These are phyloP conservation scores for Brachionus manjavacas DNA, from an alignment of 1,140 invertebrate species.

Conservation along the genomic window DNA sequence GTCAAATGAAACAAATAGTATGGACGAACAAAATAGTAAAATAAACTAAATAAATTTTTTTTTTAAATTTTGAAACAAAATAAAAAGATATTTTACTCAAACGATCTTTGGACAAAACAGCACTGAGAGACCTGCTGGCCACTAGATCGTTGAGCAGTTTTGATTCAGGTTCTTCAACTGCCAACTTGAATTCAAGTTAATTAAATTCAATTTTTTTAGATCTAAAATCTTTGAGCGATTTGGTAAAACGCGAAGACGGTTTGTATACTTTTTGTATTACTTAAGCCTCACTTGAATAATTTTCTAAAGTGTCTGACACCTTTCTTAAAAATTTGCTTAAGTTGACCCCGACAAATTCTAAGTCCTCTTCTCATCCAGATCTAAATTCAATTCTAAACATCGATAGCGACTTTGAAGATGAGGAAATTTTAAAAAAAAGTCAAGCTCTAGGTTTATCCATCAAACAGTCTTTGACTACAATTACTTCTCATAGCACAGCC, in stretches of 20 bases:
- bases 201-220: neutral
- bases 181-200: neutral
- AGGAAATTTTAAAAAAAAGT: conserved; percentile 12
- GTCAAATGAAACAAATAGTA: neutral
- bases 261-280: neutral
- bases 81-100: neutral
- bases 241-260: conserved; percentile 10
- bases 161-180: neutral
- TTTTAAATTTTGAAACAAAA: neutral
- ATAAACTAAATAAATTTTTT: neutral
- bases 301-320: neutral
- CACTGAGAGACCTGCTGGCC: neutral
- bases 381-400: neutral
- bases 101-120: neutral
- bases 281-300: neutral
- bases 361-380: neutral
- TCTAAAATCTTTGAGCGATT: neutral
- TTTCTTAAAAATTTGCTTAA: conserved; percentile 26
- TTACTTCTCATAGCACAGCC: neutral
- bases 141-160: neutral
- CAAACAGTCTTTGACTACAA: neutral
- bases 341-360: neutral
- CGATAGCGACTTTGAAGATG: neutral
- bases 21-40: neutral
- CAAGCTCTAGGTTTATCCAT: conserved; percentile 10